A percentile compares a stretch with the other conserved stretches of the same genome.
phyloP scores from a whole-genome alignment of 2,113 vertebrate species.

The Drymodes brunneopygia region DNA sequence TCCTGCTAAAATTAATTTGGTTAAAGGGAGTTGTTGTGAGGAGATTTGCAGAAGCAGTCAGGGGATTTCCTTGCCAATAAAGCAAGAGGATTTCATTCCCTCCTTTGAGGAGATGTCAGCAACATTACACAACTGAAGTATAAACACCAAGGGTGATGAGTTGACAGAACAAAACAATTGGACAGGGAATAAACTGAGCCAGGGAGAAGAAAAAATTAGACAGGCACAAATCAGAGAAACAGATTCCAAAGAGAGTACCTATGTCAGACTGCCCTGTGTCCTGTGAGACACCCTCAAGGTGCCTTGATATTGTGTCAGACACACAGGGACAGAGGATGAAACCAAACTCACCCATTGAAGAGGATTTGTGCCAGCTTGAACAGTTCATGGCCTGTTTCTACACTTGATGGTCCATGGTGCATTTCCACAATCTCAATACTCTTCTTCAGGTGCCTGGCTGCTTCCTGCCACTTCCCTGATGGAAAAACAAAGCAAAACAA shows the following conservation, averaged over 20 bases:
- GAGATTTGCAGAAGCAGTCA: background rate
- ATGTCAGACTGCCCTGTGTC: background rate
- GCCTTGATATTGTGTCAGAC: background rate
- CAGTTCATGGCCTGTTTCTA: conserved; percentile 87
- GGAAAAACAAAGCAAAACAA: background rate
- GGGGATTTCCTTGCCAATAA: background rate
- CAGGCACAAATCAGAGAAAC: background rate
- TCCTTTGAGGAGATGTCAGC: background rate
- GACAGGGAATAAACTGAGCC: background rate
- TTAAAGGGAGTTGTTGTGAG: background rate
- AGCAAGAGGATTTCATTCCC: background rate
- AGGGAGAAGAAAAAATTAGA: background rate
- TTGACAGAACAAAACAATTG: background rate
- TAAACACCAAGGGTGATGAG: background rate
- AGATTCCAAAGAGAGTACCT: background rate
- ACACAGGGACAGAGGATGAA: background rate
- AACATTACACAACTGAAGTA: background rate
- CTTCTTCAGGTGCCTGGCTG: conserved; percentile 79
- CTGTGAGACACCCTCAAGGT: background rate
- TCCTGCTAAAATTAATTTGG: background rate
- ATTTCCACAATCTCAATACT: conserved; percentile 74
- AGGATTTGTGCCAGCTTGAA: conserved; percentile 92
- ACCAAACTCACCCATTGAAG: conserved; percentile 86
- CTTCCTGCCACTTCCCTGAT: conserved; percentile 84
- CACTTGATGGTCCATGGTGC: conserved; percentile 83